Evolutionary conservation across 2,888 invertebrate genomes (phyloP), one percentile per base, ranked within the genome.

Genomic region (Dioctria linearis): DNA sequence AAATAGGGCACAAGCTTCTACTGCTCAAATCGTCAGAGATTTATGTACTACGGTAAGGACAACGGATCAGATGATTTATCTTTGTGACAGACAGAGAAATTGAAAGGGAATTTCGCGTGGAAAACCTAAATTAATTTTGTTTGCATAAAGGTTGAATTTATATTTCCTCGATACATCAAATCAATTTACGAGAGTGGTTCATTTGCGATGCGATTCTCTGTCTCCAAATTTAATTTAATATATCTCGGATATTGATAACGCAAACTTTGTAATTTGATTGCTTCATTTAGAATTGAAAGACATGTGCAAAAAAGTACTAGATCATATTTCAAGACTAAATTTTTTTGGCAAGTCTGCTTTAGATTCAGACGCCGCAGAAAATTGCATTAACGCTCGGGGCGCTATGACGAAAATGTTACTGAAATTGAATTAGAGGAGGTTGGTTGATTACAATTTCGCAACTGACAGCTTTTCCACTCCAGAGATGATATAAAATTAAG

Each of bases 61-160:
- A 73, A 73, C 57, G 73, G 73, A 73, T 73, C 40, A 73, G 73
- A 73, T 59, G 73, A 73, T 73, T 73, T 59, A 59, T 73, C 59
- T 73, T 73, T 73, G 59, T 73, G 73, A 59, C 73, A 73, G 73
- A 42, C 51, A 57, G 73, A 39, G 37, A 73, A 73, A 73, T 73
- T 73, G 73, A 73, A 73, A 73, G 73, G 40, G 73, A 73, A 73
- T 25, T 73, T 73, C 73, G 57, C 73, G 42, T 42, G 73, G 73
- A 57, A 71, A 73, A 57, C 59, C 25, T 11, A 73, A 73, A 73
- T 73, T 73, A 73, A 73, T 73, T 73, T 73, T 57, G 59, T 73
- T 73, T 73, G 57, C 73, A 73, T 57, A 73, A 73, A 73, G 57
- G n/a, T 13, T 13, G 57, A 73, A 73, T 73, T 73, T 73, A 59